These are phyloP conservation scores for Plebejus argus DNA, from an alignment of 2,888 invertebrate genomes.

Conservation along the genomic window DNA sequence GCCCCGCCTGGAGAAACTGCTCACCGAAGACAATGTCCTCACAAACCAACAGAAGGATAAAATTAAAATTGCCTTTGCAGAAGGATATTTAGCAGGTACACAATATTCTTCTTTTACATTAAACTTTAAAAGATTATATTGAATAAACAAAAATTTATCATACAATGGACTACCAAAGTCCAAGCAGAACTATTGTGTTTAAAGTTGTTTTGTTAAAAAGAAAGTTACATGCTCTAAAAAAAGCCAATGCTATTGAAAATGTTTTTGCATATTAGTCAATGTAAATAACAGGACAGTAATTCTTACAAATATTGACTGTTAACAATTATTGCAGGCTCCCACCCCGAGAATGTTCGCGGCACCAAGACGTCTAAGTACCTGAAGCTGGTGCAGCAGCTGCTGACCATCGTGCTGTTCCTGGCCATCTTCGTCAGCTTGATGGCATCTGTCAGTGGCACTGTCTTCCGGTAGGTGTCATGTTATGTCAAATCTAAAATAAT, in stretches of 20 bases:
- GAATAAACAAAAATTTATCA: too few species aligned
- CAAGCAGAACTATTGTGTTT: too few species aligned
- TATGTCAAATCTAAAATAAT: not conserved
- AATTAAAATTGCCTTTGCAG: constrained; percentile 94
- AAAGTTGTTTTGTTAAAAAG: too few species aligned
- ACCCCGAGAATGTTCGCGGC: constrained; percentile 72
- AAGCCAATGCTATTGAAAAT: too few species aligned
- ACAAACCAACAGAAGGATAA: constrained; percentile 83
- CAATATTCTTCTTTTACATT: constrained; percentile 33
- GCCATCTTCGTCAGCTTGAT: constrained; percentile 88
- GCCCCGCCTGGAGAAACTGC: constrained; percentile 68
- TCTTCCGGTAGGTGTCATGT: constrained; percentile 64
- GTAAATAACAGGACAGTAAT: too few species aligned
- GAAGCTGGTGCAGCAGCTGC: constrained; percentile 88
- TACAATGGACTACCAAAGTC: too few species aligned
- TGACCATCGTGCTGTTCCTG: constrained; percentile 88
- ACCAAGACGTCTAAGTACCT: constrained; percentile 78
- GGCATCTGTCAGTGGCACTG: constrained; percentile 84
- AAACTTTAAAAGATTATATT: too few species aligned
- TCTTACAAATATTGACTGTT: too few species aligned
- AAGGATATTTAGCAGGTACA: constrained; percentile 91
- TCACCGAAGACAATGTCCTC: constrained; percentile 72
- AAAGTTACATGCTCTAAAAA: too few species aligned
- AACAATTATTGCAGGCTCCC: constrained; percentile 57
- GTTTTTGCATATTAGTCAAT: not conserved